These are phyloP conservation scores for Tridacna gigas DNA, from an alignment of 2,888 invertebrate species.

Conservation along the genomic window DNA sequence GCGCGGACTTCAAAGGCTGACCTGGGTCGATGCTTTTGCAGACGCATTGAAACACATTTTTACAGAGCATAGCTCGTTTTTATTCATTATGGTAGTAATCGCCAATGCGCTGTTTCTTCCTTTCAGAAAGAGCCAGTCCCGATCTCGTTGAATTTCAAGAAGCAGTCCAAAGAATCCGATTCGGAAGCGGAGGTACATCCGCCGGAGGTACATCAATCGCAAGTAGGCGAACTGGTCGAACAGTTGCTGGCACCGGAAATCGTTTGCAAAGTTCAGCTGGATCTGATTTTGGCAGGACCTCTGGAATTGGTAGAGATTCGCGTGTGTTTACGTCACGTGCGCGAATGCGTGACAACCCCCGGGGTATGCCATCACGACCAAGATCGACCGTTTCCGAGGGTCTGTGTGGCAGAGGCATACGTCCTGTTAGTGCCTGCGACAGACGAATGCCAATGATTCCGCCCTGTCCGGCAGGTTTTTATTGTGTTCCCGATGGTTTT, in stretches of 20 bases:
- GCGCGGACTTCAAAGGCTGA: no score
- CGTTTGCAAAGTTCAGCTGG: background rate
- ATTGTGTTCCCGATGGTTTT: conserved; percentile 7
- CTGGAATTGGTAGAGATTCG: background rate
- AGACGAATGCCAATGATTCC: conserved; percentile 2
- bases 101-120: no score
- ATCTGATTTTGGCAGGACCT: background rate
- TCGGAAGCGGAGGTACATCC: background rate
- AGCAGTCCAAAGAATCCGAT: conserved; percentile 3
- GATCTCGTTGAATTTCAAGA: background rate
- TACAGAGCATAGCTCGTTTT: no score
- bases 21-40: no score
- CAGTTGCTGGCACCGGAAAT: background rate
- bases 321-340: background rate
- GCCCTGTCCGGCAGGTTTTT: conserved; percentile 5
- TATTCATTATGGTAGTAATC: no score
- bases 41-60: no score
- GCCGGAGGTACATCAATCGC: background rate
- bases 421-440: background rate
- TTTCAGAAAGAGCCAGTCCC: conserved; percentile 13
- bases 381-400: background rate
- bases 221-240: background rate
- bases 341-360: background rate
- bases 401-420: conserved; percentile 1
- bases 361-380: background rate